Percentiles rank a stretch among this genome's conserved stretches.
phyloP scores from a whole-genome alignment of 2,888 invertebrate genomes.

The Antitype chi region DNA sequence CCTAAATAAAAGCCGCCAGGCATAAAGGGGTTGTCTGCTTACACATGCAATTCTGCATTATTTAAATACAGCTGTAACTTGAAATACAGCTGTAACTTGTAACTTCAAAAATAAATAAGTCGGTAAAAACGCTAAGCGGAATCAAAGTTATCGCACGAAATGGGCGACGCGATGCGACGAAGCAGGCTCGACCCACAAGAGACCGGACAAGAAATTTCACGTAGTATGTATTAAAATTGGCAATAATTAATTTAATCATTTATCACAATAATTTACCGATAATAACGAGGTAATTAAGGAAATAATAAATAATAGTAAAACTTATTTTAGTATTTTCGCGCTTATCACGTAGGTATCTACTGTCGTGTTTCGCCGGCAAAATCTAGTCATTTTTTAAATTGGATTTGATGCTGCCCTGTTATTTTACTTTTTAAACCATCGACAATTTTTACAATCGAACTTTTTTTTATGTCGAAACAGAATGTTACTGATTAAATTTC shows the following conservation, averaged over 20 bases:
- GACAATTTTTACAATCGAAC: background rate
- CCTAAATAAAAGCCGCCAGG: too few species aligned
- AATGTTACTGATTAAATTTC: constrained; percentile 10
- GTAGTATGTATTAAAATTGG: background rate
- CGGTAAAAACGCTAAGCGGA: too few species aligned
- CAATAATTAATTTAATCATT: constrained; percentile 6
- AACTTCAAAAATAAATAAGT: too few species aligned
- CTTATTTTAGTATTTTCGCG: background rate
- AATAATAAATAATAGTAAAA: background rate
- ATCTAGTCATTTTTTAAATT: constrained; percentile 1
- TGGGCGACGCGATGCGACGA: too few species aligned
- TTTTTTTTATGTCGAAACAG: background rate
- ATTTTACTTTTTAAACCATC: constrained; percentile 4
- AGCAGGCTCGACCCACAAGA: too few species aligned
- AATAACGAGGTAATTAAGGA: background rate
- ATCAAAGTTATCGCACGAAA: too few species aligned
- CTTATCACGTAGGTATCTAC: background rate
- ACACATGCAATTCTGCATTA: too few species aligned
- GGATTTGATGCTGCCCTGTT: background rate
- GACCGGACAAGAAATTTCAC: too few species aligned
- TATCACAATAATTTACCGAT: too few species aligned
- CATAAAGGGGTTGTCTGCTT: too few species aligned
- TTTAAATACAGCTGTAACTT: too few species aligned
- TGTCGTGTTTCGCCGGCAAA: background rate
- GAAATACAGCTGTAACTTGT: too few species aligned